A percentile compares a stretch with the other conserved stretches of the same genome.
These are phyloP conservation scores for Xylota segnis DNA, from an alignment of 2,888 invertebrate species.

Conservation along the genomic window DNA sequence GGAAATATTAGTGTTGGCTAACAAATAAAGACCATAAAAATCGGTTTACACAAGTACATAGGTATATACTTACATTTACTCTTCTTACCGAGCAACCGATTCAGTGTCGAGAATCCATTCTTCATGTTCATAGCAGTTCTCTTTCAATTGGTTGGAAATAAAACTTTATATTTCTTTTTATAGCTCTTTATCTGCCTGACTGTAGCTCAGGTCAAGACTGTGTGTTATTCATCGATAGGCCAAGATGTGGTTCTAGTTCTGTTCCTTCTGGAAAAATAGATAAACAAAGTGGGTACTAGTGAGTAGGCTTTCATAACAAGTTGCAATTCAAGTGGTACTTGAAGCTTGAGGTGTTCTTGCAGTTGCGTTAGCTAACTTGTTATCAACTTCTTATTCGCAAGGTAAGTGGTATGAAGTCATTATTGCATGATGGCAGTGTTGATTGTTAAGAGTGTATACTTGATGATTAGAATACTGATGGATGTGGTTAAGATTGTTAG, in stretches of 20 bases:
- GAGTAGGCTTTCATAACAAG: slow-evolving; percentile 22
- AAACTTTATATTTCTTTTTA: not conserved
- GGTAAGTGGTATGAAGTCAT: slow-evolving; percentile 10
- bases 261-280: slow-evolving; percentile 33
- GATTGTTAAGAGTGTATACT: slow-evolving; percentile 12
- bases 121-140: slow-evolving; percentile 80
- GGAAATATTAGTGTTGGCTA: slow-evolving; percentile 81
- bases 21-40: not conserved
- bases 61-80: slow-evolving; percentile 81
- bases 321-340: slow-evolving; percentile 22
- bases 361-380: slow-evolving; percentile 17
- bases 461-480: slow-evolving; percentile 9
- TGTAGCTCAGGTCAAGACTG: slow-evolving; percentile 48
- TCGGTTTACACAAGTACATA: not conserved
- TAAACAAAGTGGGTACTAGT: not conserved
- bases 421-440: slow-evolving; percentile 4
- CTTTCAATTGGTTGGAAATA: slow-evolving; percentile 3
- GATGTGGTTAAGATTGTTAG: not conserved
- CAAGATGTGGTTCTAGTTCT: slow-evolving; percentile 25
- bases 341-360: not conserved
- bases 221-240: slow-evolving; percentile 48
- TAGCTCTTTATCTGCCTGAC: slow-evolving; percentile 35
- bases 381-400: slow-evolving; percentile 8
- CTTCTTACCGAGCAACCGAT: slow-evolving; percentile 84
- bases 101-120: slow-evolving; percentile 84